Conservation (phyloP, 2,888 invertebrate species). For the Scaptomyza polygonia region DNA sequence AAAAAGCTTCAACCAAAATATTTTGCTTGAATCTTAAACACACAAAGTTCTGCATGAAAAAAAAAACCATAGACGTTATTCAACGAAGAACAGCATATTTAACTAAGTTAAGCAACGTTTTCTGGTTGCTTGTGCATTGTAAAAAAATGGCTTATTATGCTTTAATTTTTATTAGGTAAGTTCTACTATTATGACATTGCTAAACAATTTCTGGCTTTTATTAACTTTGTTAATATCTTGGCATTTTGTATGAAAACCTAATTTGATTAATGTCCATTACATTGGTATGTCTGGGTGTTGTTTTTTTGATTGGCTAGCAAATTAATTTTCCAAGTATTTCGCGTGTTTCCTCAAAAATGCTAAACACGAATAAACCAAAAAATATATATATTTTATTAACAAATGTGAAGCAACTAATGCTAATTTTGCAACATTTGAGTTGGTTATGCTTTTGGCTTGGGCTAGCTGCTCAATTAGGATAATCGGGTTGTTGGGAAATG, state of each 20-base stretch:
- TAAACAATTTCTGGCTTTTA: conserved; percentile 75
- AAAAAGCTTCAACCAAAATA: background rate
- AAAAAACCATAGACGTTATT: background rate
- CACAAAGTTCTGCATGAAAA: background rate
- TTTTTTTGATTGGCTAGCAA: conserved; percentile 30
- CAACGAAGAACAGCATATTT: background rate
- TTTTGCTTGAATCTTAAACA: background rate
- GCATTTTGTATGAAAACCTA: conserved; percentile 76
- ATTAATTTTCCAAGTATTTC: conserved; percentile 61
- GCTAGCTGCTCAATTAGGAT: conserved; percentile 70
- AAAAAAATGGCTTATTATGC: no score
- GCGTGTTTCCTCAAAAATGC: conserved; percentile 59
- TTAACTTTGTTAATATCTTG: conserved; percentile 72
- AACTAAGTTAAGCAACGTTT: no score
- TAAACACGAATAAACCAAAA: conserved; percentile 31
- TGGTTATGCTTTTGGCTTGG: conserved; percentile 27
- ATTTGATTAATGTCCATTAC: conserved; percentile 75
- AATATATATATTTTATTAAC: conserved; percentile 32
- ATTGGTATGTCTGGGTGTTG: conserved; percentile 32
- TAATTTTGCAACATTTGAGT: conserved; percentile 28
- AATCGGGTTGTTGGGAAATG: conserved; percentile 80
- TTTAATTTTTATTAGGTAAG: no score
- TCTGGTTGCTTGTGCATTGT: no score
- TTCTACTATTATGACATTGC: no score
- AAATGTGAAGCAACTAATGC: conserved; percentile 39